Evolutionary conservation across 2,888 invertebrate genomes (phyloP), one percentile per base, ranked within the genome.

Genomic region (Lepidonotus clava): DNA sequence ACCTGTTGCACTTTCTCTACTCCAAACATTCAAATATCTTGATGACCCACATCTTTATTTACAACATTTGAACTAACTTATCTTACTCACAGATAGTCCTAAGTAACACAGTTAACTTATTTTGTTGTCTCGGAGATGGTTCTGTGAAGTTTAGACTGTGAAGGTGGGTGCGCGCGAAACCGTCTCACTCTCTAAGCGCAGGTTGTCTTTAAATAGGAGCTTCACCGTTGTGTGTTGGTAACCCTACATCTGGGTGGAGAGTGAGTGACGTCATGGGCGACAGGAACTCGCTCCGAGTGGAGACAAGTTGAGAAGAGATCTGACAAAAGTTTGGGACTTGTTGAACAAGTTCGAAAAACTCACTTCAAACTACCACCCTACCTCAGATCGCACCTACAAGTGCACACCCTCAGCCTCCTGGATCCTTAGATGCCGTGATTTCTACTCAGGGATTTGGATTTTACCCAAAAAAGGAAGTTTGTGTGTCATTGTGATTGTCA

Each of bases 401-500:
- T n/a, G 53, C 53, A 53, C n/a, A 24, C 1, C n/a, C 18, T 53
- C 6, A 18, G 6, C 6, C 18, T n/a, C 11, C 46, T 46, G 46
- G 46, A 11, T 18, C 18, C 6, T 46, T 32, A 61, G 14, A 61
- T 61, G 61, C 24, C 21, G 61, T 32, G 28, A 24, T 28, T 28
- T 5, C 28, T 28, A 61, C 61, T 61, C 24, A 61, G 28, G 11
- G 28, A 28, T 61, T n/a, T 24, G 61, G 61, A 61, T n/a, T 61
- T 61, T 61, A 61, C 61, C n/a, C 61, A 61, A 24, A 61, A 61
- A 61, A 61, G 61, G 61, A 61, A 61, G 61, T 61, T 32, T n/a
- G n/a, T n/a, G n/a, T n/a, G n/a, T n/a, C n/a, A n/a, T n/a, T 61
- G 61, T 28, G n/a, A 28, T 61, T 61, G 53, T 53, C 1, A n/a